Conservation (phyloP, 2,113 vertebrate genomes). For the Chionis minor region DNA sequence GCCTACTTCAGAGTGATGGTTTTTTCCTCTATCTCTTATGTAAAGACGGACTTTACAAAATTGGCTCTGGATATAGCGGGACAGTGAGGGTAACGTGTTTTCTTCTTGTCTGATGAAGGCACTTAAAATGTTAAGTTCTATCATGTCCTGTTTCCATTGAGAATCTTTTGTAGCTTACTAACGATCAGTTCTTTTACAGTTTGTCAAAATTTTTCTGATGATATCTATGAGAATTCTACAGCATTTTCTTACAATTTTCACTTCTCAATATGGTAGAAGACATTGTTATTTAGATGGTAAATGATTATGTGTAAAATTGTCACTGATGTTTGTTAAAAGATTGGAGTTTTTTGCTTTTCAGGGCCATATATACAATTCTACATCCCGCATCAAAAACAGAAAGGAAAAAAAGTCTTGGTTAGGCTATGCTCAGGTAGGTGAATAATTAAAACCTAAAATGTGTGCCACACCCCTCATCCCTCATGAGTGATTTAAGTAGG, state of each 20-base stretch:
- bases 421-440: constrained; percentile 95
- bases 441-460: background rate
- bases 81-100: constrained; percentile 90
- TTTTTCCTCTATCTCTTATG: constrained; percentile 97
- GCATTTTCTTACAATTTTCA: background rate
- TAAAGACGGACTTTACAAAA: constrained; percentile 98
- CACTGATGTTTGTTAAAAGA: background rate
- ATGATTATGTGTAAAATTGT: background rate
- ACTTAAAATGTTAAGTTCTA: background rate
- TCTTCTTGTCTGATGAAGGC: background rate
- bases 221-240: background rate
- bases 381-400: constrained; percentile 95
- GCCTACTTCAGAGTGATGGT: constrained; percentile 96
- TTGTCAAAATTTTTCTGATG: background rate
- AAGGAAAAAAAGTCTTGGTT: constrained; percentile 97
- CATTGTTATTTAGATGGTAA: background rate
- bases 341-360: constrained; percentile 67
- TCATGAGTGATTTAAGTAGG: background rate
- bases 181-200: background rate
- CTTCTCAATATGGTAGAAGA: background rate
- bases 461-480: fast-evolving
- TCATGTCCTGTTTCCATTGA: background rate
- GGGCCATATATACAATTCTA: constrained; percentile 99
- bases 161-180: background rate
- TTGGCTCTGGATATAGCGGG: constrained; percentile 97